Percentiles rank a stretch among this genome's conserved stretches.
Conservation (phyloP, 1,140 invertebrate species). For the Hestina assimilis region DNA sequence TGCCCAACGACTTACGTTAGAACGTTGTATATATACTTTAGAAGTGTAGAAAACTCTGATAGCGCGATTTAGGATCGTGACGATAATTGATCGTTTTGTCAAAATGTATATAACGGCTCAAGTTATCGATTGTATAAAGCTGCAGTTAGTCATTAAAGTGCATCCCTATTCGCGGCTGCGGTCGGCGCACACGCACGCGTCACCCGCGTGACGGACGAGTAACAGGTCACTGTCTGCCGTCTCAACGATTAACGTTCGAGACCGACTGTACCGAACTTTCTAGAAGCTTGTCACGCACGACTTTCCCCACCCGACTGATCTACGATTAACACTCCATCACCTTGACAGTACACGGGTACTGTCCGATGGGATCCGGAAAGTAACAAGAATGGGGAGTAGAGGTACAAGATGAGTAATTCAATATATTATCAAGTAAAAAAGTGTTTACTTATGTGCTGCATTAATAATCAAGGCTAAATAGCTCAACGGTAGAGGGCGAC, state of each 20-base stretch:
- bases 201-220: slow-evolving; percentile 38
- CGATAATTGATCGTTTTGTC: no score
- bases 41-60: no score
- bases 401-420: no score
- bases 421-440: no score
- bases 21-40: no score
- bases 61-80: no score
- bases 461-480: no score
- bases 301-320: slow-evolving; percentile 9
- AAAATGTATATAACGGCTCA: not conserved
- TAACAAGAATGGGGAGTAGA: no score
- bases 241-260: slow-evolving; percentile 21
- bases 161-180: slow-evolving; percentile 17
- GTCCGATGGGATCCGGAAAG: no score
- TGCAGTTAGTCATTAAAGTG: not conserved
- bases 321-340: slow-evolving; percentile 9
- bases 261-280: slow-evolving; percentile 13
- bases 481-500: no score
- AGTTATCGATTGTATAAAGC: not conserved
- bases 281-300: slow-evolving; percentile 15
- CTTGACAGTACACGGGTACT: not conserved
- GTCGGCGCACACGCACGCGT: slow-evolving; percentile 37
- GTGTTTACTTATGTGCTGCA: no score
- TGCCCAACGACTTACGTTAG: no score
- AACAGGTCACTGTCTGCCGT: slow-evolving; percentile 38